phyloP scores from a whole-genome alignment of 2,888 invertebrate species.

The Teleogryllus oceanicus region DNA sequence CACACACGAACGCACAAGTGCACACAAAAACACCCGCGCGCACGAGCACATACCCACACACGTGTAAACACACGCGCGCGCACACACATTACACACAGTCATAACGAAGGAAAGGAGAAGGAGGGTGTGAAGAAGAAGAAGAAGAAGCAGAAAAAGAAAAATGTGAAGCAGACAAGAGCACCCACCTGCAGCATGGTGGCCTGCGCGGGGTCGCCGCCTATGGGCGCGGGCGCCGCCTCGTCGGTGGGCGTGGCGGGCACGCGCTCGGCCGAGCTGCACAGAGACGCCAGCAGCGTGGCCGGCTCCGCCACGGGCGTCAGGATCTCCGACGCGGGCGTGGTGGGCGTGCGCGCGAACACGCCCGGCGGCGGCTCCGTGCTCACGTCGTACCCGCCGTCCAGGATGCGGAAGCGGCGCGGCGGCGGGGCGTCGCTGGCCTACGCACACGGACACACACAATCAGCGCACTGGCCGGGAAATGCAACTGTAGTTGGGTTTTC shows the following conservation, averaged over 20 bases:
- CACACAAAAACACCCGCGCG: too few relatives aligned
- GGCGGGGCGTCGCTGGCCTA: background rate
- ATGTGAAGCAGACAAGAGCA: background rate
- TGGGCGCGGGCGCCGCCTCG: conserved; percentile 29
- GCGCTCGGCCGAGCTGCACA: conserved; percentile 62
- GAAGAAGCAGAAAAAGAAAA: too few relatives aligned
- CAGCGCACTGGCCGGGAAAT: too few relatives aligned
- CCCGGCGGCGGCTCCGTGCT: background rate
- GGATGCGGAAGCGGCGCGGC: conserved; percentile 5
- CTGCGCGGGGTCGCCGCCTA: conserved; percentile 44
- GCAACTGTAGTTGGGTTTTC: too few relatives aligned
- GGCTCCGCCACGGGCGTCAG: conserved; percentile 60
- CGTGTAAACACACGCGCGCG: too few relatives aligned
- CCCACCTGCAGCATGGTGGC: conserved; percentile 58
- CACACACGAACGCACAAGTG: too few relatives aligned
- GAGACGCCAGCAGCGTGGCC: conserved; percentile 56
- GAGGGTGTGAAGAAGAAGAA: too few relatives aligned
- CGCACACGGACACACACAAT: too few relatives aligned
- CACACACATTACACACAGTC: too few relatives aligned
- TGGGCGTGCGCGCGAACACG: conserved; percentile 35
- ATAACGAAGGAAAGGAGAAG: background rate
- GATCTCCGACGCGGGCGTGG: conserved; percentile 51
- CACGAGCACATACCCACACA: too few relatives aligned
- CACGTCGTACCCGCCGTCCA: conserved; percentile 3
- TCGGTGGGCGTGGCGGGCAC: conserved; percentile 50